Percentiles rank a stretch among this genome's conserved stretches.
Evolutionary conservation across 2,888 invertebrate genomes (phyloP).

Genomic region (Agelastica alni): DNA sequence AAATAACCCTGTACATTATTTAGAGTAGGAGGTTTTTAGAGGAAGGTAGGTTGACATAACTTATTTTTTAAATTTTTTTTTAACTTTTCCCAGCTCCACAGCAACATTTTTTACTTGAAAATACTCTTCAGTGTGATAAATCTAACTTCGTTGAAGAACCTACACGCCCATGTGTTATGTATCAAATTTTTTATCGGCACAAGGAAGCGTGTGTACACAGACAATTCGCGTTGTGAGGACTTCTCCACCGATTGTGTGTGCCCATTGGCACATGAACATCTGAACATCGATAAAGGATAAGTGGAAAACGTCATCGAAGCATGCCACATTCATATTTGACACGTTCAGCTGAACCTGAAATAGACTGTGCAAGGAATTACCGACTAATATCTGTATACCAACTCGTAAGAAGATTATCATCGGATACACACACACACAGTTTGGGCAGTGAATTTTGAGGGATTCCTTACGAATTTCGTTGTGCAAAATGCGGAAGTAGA

Average conservation of each 20-base stretch:
- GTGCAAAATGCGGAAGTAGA: slow-evolving; percentile 18
- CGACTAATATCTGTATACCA: slow-evolving; percentile 24
- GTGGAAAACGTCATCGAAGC: slow-evolving; percentile 26
- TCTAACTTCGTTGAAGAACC: too few species aligned
- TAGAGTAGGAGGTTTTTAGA: too few species aligned
- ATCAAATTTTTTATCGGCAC: too few species aligned
- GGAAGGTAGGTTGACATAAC: too few species aligned
- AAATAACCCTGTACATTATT: too few species aligned
- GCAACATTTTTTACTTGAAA: too few species aligned
- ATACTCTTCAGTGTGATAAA: too few species aligned
- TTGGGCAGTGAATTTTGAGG: slow-evolving; percentile 18
- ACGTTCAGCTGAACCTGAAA: slow-evolving; percentile 26
- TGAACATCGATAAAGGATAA: slow-evolving; percentile 30
- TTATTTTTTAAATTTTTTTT: too few species aligned
- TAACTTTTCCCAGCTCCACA: too few species aligned
- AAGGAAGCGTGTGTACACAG: slow-evolving; percentile 8
- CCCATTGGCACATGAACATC: slow-evolving; percentile 24
- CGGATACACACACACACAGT: slow-evolving; percentile 14
- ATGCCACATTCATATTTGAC: slow-evolving; percentile 27
- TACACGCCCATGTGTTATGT: too few species aligned
- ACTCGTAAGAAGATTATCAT: slow-evolving; percentile 20
- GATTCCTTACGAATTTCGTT: slow-evolving; percentile 1
- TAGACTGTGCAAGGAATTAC: slow-evolving; percentile 24
- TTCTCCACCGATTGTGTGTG: slow-evolving; percentile 24
- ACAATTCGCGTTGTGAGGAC: slow-evolving; percentile 16